A percentile compares a stretch with the other conserved stretches of the same genome.
These are phyloP conservation scores for Trogon surrucura DNA, from an alignment of 2,113 vertebrate genomes.

Conservation along the genomic window DNA sequence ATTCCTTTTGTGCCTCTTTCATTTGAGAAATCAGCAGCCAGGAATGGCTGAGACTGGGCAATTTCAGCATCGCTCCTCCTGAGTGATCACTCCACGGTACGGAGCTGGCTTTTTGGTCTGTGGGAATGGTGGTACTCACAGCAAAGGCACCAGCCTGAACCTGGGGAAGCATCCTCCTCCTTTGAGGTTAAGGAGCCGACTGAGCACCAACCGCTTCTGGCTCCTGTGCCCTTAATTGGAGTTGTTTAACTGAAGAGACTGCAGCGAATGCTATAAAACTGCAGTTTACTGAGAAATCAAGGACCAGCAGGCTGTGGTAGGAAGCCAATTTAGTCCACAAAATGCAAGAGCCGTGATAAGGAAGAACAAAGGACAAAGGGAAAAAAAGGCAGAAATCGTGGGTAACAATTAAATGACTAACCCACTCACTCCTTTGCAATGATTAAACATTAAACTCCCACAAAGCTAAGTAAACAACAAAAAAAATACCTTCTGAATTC, in stretches of 20 bases:
- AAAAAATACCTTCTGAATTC: background rate
- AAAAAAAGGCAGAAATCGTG: conserved; percentile 11
- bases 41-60: background rate
- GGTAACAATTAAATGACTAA: conserved; percentile 48
- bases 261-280: background rate
- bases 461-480: conserved; percentile 37
- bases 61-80: accelerated
- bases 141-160: accelerated
- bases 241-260: background rate
- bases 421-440: background rate
- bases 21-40: background rate
- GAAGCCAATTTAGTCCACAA: background rate
- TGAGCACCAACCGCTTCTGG: background rate
- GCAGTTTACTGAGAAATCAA: background rate
- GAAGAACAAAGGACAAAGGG: conserved; percentile 60
- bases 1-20: background rate
- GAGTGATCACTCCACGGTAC: background rate
- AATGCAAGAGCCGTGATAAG: background rate
- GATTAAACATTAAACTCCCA: conserved; percentile 66
- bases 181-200: background rate
- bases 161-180: background rate
- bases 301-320: background rate
- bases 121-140: background rate
- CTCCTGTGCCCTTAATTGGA: background rate
- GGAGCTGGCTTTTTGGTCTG: background rate